Percentiles rank a stretch among this genome's conserved stretches.
Evolutionary conservation across 2,888 invertebrate species (phyloP).

Genomic region (Thera britannica): DNA sequence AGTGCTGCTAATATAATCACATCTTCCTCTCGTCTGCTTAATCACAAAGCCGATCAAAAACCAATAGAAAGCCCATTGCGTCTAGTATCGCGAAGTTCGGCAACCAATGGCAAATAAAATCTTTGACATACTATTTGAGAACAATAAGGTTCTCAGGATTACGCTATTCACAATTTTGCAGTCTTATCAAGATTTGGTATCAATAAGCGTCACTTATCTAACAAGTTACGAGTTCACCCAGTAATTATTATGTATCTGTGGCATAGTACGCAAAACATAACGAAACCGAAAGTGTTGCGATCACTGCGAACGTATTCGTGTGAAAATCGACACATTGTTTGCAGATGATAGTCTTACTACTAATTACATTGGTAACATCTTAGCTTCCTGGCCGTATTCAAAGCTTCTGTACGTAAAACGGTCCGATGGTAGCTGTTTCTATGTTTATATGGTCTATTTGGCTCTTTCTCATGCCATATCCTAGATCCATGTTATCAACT

Average conservation of each 20-base stretch:
- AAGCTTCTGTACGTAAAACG: not conserved
- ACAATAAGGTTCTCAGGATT: slow-evolving; percentile 3
- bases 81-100: not conserved
- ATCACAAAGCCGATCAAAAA: not conserved
- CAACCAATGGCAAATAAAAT: not conserved
- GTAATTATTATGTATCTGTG: slow-evolving; percentile 19
- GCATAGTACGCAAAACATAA: slow-evolving; percentile 44
- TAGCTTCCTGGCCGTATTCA: slow-evolving; percentile 16
- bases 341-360: slow-evolving; percentile 48
- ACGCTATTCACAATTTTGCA: slow-evolving; percentile 20
- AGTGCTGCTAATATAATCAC: not conserved
- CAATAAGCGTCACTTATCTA: slow-evolving; percentile 49
- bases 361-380: slow-evolving; percentile 29
- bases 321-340: slow-evolving; percentile 66
- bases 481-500: not conserved
- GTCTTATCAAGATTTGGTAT: slow-evolving; percentile 22
- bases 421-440: too few species aligned
- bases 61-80: not conserved
- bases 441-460: too few species aligned
- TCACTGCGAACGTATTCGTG: slow-evolving; percentile 67
- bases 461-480: too few species aligned
- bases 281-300: slow-evolving; percentile 67
- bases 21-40: not conserved
- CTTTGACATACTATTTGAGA: not conserved
- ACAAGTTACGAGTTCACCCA: slow-evolving; percentile 39